Conservation (phyloP, 2,888 invertebrate genomes). For the Acanthosepion pharaonis region DNA sequence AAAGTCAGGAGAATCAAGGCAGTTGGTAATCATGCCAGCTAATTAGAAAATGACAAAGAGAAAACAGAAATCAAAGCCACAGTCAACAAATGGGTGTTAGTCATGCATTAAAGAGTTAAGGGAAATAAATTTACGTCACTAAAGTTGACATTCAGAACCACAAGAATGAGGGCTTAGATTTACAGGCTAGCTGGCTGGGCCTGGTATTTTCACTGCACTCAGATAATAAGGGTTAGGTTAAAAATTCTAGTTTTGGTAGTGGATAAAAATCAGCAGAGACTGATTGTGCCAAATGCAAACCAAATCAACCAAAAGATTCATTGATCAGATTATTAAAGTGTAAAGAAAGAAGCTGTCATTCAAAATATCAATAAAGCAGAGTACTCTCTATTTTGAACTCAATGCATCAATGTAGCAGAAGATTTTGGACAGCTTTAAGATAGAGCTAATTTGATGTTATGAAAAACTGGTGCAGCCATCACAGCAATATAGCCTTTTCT, state of each 20-base stretch:
- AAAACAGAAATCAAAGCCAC: too few relatives aligned
- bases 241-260: not conserved
- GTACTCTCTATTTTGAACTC: not conserved
- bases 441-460: not conserved
- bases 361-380: not conserved
- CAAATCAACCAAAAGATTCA: too few relatives aligned
- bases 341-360: not conserved
- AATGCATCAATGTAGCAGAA: not conserved
- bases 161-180: not conserved
- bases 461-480: not conserved
- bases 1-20: slow-evolving; percentile 4
- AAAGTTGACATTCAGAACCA: not conserved
- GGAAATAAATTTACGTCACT: not conserved
- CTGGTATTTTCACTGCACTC: slow-evolving; percentile 22
- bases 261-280: not conserved
- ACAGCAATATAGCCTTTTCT: not conserved
- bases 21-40: not conserved
- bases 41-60: not conserved
- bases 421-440: not conserved
- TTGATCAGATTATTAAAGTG: too few relatives aligned
- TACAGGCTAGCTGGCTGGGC: slow-evolving; percentile 33
- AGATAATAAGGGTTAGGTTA: not conserved
- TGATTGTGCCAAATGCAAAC: not conserved
- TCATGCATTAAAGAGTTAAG: not conserved
- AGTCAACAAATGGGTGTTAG: not conserved